Percentiles rank a stretch among this genome's conserved stretches.
These are phyloP conservation scores for Ispidina picta DNA, from an alignment of 2,797 vertebrate genomes.

Conservation along the genomic window DNA sequence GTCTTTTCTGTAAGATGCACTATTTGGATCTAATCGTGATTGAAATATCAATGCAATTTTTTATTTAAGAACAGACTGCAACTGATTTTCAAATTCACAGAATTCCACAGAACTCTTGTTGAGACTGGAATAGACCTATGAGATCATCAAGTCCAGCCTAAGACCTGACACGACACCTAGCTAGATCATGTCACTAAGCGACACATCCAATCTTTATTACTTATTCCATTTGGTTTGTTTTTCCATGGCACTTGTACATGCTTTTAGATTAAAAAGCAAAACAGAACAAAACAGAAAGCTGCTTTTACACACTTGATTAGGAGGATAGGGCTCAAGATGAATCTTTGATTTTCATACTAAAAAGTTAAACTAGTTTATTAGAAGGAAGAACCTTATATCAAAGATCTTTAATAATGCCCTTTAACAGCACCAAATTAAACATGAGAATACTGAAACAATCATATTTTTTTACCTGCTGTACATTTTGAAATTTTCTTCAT, in stretches of 20 bases:
- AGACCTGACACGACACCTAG: no score
- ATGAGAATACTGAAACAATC: constrained; percentile 48
- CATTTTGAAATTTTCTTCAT: constrained; percentile 63
- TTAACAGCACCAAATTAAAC: constrained; percentile 58
- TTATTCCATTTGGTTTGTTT: not conserved
- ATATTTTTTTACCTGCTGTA: constrained; percentile 49
- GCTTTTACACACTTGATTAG: not conserved
- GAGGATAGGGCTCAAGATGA: not conserved
- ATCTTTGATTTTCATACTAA: not conserved
- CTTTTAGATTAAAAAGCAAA: not conserved
- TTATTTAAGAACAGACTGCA: not conserved
- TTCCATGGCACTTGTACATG: not conserved
- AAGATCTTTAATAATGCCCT: constrained; percentile 35
- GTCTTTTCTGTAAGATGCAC: not conserved
- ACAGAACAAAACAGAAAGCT: not conserved
- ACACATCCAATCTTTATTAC: no score
- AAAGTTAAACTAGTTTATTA: not conserved
- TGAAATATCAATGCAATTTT: not conserved
- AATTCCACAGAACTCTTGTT: no score
- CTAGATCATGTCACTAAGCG: no score
- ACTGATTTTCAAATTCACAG: not conserved
- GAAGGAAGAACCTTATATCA: not conserved
- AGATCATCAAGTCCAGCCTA: no score
- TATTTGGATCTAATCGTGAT: not conserved
- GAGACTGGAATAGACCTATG: no score